A percentile compares a stretch with the other conserved stretches of the same genome.
Evolutionary conservation across 2,888 invertebrate species (phyloP).

Genomic region (Drosophila paucipuncta): DNA sequence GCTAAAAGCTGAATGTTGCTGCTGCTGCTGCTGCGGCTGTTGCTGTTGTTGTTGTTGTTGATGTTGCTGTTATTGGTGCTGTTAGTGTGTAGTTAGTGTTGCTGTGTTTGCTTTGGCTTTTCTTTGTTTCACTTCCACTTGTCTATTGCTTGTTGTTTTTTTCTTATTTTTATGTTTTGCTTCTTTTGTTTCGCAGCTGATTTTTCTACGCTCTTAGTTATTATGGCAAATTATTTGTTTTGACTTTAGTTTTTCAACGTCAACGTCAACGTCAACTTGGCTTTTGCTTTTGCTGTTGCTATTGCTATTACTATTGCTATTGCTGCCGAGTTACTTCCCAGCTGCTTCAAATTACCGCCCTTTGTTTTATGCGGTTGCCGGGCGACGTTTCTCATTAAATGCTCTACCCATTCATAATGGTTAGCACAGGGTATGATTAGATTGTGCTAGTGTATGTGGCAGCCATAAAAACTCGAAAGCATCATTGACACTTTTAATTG

Average conservation of each 20-base stretch:
- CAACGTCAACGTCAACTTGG: conserved; percentile 55
- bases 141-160: conserved; percentile 57
- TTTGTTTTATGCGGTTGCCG: conserved; percentile 66
- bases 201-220: conserved; percentile 74
- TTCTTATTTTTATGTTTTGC: not conserved
- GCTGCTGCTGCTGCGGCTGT: not conserved
- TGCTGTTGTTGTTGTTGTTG: not conserved
- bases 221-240: conserved; percentile 80
- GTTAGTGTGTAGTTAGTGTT: conserved; percentile 13
- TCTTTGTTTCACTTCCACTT: conserved; percentile 73
- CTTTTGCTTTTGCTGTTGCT: conserved; percentile 25
- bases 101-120: conserved; percentile 54
- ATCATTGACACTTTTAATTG: not conserved
- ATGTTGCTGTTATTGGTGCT: conserved; percentile 12
- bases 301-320: conserved; percentile 16
- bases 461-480: not conserved
- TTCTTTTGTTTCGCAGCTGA: conserved; percentile 55
- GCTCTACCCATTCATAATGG: not conserved
- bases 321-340: conserved; percentile 59
- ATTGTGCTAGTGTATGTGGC: not conserved
- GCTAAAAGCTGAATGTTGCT: conserved; percentile 5
- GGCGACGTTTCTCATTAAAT: conserved; percentile 52
- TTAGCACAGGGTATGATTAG: not conserved
- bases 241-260: conserved; percentile 72
- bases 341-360: conserved; percentile 77